Evolutionary conservation across 2,797 vertebrate species (phyloP).

Genomic region (Lithobates pipiens): DNA sequence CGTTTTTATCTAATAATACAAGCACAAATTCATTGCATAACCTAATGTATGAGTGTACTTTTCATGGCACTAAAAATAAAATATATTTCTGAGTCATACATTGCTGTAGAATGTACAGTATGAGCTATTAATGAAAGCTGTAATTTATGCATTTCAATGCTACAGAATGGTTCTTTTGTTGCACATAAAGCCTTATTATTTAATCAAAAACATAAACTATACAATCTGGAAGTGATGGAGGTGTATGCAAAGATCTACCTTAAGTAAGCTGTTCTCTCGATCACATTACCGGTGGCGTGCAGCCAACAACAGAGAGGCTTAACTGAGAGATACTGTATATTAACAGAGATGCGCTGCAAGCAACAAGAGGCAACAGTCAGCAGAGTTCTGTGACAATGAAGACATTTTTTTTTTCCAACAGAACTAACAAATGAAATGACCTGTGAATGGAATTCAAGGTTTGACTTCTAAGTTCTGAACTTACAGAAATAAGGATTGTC

Average conservation of each 20-base stretch:
- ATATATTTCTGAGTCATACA: not conserved
- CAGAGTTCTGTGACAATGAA: not conserved
- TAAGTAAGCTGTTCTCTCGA: constrained; percentile 30
- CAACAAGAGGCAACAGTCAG: constrained; percentile 31
- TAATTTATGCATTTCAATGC: not conserved
- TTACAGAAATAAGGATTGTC: not conserved
- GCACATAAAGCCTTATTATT: not conserved
- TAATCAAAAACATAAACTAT: not conserved
- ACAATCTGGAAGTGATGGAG: not conserved
- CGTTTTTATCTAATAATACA: not conserved
- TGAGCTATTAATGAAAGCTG: not conserved
- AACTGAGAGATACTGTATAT: constrained; percentile 18
- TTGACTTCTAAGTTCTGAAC: not conserved
- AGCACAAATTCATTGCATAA: not conserved
- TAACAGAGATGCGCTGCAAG: constrained; percentile 41
- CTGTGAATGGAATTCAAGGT: not conserved
- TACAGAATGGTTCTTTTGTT: not conserved
- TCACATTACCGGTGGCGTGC: constrained; percentile 54
- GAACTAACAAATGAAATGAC: not conserved
- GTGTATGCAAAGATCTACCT: constrained; percentile 45
- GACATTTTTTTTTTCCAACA: not conserved
- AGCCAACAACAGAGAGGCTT: constrained; percentile 45
- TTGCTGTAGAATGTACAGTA: not conserved
- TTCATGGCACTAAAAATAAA: not conserved
- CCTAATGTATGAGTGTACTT: too few species aligned